phyloP scores from a whole-genome alignment of 2,113 vertebrate genomes.

The Macaca fascicularis region T2T-MFA8v1.1 NC_088387.1:90313001-90313500 shows the following conservation, averaged over 20 bases:
- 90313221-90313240: constrained; percentile 77
- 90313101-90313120: constrained; percentile 35
- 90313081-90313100: constrained; percentile 34
- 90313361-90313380: constrained; percentile 51
- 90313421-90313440: constrained; percentile 37
- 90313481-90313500: constrained; percentile 66
- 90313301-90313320: constrained; percentile 64
- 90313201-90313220: constrained; percentile 72
- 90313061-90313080: constrained; percentile 3
- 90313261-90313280: constrained; percentile 78
- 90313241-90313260: constrained; percentile 62
- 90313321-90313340: constrained; percentile 41
- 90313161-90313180: constrained; percentile 59
- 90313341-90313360: constrained; percentile 25
- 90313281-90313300: constrained; percentile 71
- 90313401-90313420: constrained; percentile 40
- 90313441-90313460: constrained; percentile 56
- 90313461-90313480: constrained; percentile 60
- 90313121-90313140: constrained; percentile 28
- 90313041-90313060: constrained; percentile 35
- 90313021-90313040: background rate
- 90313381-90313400: constrained; percentile 47
- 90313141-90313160: constrained; percentile 60
- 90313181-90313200: constrained; percentile 72
- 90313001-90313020: constrained; percentile 11